Evolutionary conservation across 2,113 vertebrate species (phyloP), one percentile per base, ranked within the genome.

Genomic region (Trichomycterus rosablanca): DNA sequence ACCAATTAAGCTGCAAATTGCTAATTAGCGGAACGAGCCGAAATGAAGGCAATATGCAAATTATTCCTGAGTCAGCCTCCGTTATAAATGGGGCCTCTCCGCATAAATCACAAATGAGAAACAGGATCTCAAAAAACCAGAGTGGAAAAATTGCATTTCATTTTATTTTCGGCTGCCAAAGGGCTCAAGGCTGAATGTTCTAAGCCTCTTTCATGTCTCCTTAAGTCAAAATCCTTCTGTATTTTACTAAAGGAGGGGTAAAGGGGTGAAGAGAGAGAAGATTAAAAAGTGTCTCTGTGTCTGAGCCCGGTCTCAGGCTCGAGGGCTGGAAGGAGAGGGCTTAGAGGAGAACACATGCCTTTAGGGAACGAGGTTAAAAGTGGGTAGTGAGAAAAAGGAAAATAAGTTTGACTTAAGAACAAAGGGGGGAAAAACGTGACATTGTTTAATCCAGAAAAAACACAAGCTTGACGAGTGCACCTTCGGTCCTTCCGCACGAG

Each of bases 1-100:
- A 80, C 84, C 87, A 89, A 88, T 88, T 89, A 89, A 88, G 81
- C 83, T 84, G 86, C 83, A 88, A 88, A 89, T 88, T 86, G 84
- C 85, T 87, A 89, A 88, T 88, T 89, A 88, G 84, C 78, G 79
- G 82, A 86, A 85, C 77, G 82, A 66, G 75, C 51, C 82, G 80
- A 87, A 87, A 87, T 75, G 78, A 87, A 87, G 70, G 66, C 78
- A 85, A 86, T 85, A 89, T 89, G 87, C 73, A 89, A 88, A 89
- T 88, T 49, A 84, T 78, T 71, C 78, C 85, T 87, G 85, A 88
- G 81, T 88, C 85, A 88, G 83, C 79, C 85, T 78, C 83, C 83
- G 81, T 85, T 85, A 88, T 86, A 87, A 87, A 89, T 84, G 84
- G 84, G 83, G 80, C 78, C 80, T 81, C 80, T 86, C 81, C 82